Percentiles rank a stretch among this genome's conserved stretches.
These are phyloP conservation scores for Thereva nobilitata DNA, from an alignment of 2,888 invertebrate species.

Conservation along the genomic window DNA sequence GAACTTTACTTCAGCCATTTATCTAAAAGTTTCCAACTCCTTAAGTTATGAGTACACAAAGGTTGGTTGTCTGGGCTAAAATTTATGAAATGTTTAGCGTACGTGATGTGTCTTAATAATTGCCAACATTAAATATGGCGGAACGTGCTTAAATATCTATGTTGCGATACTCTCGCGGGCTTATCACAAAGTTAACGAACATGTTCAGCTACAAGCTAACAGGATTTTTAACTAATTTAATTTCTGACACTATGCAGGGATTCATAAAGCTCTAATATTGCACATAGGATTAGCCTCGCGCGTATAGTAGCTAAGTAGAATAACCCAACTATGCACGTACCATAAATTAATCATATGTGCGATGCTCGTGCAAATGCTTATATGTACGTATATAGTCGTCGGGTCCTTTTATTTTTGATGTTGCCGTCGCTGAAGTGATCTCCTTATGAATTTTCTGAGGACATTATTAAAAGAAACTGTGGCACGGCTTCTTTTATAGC, in stretches of 20 bases:
- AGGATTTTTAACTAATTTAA: conserved; percentile 20
- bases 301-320: too few relatives aligned
- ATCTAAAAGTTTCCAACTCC: conserved; percentile 30
- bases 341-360: too few relatives aligned
- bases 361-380: too few relatives aligned
- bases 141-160: conserved; percentile 17
- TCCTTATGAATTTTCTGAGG: too few relatives aligned
- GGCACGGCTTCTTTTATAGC: too few relatives aligned
- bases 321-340: too few relatives aligned
- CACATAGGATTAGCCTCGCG: too few relatives aligned
- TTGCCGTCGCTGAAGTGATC: too few relatives aligned
- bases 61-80: conserved; percentile 24
- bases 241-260: not conserved
- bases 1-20: conserved; percentile 30
- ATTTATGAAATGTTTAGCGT: conserved; percentile 40
- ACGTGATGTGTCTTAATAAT: conserved; percentile 43
- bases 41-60: conserved; percentile 20
- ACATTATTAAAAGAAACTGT: too few relatives aligned
- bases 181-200: not conserved
- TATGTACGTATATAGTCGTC: too few relatives aligned
- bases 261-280: not conserved
- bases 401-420: too few relatives aligned
- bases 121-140: conserved; percentile 39
- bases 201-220: not conserved
- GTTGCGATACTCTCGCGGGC: not conserved